These are phyloP conservation scores for Exaiptasia diaphana DNA, from an alignment of 64 coral and sea anemone genomes.

Conservation along the genomic window DNA sequence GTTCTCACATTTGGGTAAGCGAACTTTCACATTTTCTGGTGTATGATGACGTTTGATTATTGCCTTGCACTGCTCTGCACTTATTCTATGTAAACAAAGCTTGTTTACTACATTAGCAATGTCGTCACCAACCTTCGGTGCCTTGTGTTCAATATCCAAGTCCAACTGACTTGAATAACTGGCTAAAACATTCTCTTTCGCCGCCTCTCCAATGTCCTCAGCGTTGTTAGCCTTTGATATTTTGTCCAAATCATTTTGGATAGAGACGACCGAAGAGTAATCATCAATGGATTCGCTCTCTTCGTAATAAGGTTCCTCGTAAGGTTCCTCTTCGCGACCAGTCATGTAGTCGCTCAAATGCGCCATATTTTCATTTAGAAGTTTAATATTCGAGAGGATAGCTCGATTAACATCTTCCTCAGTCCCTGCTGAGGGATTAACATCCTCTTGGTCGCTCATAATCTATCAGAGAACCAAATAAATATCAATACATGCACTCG, in stretches of 20 bases:
- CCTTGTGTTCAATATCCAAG: conserved; percentile 23
- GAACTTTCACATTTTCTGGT: conserved; percentile 44
- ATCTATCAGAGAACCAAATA: conserved; percentile 19
- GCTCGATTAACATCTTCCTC: background rate
- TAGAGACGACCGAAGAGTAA: background rate
- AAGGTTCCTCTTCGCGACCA: background rate
- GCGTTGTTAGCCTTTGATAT: background rate
- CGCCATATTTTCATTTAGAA: conserved; percentile 22
- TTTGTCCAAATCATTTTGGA: conserved; percentile 25
- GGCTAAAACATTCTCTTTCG: background rate
- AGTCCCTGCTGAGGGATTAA: background rate
- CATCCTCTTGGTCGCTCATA: background rate
- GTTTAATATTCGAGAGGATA: conserved; percentile 2
- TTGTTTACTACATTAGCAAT: conserved; percentile 48
- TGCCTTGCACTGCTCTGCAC: conserved; percentile 41
- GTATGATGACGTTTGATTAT: conserved; percentile 39
- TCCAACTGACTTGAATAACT: conserved; percentile 36
- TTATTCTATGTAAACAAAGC: conserved; percentile 31
- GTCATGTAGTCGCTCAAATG: background rate
- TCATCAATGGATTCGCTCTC: conserved; percentile 1
- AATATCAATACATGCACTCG: background rate
- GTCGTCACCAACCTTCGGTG: conserved; percentile 21
- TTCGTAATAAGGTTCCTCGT: background rate
- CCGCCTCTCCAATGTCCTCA: background rate
- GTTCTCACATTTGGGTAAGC: conserved; percentile 44